These are phyloP conservation scores for Megalops atlanticus DNA, from an alignment of 2,113 vertebrate species.

Conservation along the genomic window DNA sequence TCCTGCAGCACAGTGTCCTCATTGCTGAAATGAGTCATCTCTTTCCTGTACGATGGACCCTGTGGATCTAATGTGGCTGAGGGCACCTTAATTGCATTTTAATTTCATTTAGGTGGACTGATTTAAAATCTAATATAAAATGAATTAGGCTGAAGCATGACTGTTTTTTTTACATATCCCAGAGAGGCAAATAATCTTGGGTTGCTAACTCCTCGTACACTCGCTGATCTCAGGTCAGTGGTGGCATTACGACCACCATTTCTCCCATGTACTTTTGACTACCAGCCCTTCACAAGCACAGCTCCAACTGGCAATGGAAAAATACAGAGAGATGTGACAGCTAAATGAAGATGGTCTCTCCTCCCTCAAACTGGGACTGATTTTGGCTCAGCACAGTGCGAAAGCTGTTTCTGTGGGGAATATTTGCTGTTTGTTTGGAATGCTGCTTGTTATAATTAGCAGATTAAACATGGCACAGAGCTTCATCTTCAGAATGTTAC, in stretches of 20 bases:
- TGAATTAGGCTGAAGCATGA: background rate
- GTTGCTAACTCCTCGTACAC: background rate
- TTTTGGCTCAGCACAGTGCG: background rate
- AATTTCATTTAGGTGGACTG: background rate
- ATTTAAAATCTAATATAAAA: slow-evolving; percentile 4
- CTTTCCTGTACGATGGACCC: background rate
- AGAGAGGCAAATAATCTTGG: background rate
- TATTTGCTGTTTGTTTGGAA: background rate
- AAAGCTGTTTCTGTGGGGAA: background rate
- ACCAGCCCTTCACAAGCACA: background rate
- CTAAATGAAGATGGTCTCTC: background rate
- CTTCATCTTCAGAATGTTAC: too few species aligned
- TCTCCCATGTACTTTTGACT: too few species aligned
- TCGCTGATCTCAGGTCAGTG: background rate
- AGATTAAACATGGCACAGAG: too few species aligned
- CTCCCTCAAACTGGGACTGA: background rate
- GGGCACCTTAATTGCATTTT: background rate
- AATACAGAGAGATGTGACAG: background rate
- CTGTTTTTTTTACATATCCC: background rate
- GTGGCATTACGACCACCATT: background rate
- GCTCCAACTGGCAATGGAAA: background rate
- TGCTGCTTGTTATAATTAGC: too few species aligned
- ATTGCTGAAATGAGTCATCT: too few species aligned
- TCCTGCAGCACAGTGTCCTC: too few species aligned
- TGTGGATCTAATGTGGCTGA: background rate